Evolutionary conservation across 2,888 invertebrate species (phyloP).

Genomic region (Prenolepis imparis): DNA sequence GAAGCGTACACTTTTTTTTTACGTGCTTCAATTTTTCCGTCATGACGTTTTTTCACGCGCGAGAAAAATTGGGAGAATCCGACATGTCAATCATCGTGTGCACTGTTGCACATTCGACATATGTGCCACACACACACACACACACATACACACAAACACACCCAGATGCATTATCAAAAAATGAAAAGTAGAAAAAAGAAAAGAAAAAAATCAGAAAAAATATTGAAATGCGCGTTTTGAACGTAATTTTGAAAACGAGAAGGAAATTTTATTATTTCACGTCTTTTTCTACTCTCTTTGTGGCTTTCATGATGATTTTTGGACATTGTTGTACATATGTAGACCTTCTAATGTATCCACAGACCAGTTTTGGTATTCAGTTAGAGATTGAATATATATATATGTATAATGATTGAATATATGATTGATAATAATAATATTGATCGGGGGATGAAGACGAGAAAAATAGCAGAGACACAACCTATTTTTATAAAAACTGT

Average conservation of each 20-base stretch:
- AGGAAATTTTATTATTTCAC: constrained; percentile 75
- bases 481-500: constrained; percentile 74
- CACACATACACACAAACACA: neutral
- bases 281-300: constrained; percentile 83
- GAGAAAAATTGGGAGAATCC: constrained; percentile 30
- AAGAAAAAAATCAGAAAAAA: constrained; percentile 55
- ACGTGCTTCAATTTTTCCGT: neutral
- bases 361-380: constrained; percentile 71
- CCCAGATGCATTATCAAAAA: constrained; percentile 57
- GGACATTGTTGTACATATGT: constrained; percentile 77
- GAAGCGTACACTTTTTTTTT: neutral
- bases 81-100: constrained; percentile 55
- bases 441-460: constrained; percentile 38
- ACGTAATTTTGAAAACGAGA: constrained; percentile 67
- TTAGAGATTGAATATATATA: constrained; percentile 55
- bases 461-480: constrained; percentile 61
- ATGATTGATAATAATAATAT: constrained; percentile 48
- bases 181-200: constrained; percentile 47
- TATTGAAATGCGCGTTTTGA: constrained; percentile 56
- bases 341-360: constrained; percentile 72
- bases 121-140: constrained; percentile 40
- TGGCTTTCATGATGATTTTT: constrained; percentile 81
- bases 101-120: constrained; percentile 64
- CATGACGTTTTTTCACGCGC: neutral
- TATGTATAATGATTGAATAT: constrained; percentile 18